These are phyloP conservation scores for Egretta garzetta DNA, from an alignment of 2,113 vertebrate genomes.

Conservation along the genomic window DNA sequence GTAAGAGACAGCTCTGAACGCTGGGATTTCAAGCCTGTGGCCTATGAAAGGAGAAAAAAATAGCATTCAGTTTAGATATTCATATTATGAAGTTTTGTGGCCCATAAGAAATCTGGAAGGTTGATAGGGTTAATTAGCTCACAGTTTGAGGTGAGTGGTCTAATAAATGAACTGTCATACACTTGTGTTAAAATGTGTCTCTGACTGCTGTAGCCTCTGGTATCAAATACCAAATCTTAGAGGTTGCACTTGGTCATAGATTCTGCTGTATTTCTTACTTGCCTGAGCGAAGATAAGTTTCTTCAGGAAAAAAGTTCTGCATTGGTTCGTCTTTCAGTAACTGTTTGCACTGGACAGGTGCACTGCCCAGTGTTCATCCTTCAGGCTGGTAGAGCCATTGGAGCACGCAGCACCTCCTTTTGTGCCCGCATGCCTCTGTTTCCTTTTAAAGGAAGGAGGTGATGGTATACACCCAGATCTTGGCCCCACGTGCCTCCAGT, in stretches of 20 bases:
- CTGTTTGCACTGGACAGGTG: not conserved
- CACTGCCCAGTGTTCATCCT: accelerated
- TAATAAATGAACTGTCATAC: not conserved
- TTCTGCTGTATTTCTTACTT: not conserved
- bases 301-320: not conserved
- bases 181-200: not conserved
- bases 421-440: not conserved
- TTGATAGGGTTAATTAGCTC: not conserved
- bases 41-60: not conserved
- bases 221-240: not conserved
- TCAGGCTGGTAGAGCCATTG: not conserved
- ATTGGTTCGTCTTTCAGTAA: not conserved
- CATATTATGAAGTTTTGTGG: not conserved
- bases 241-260: not conserved
- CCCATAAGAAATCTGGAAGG: not conserved
- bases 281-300: not conserved
- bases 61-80: not conserved
- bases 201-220: not conserved
- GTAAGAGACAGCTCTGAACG: not conserved
- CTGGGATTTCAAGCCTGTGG: not conserved
- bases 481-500: not conserved
- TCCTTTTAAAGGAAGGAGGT: not conserved
- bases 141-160: not conserved
- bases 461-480: not conserved
- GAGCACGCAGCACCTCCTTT: not conserved